Evolutionary conservation across 2,888 invertebrate species (phyloP).

Genomic region (Ornithoptera alexandrae): DNA sequence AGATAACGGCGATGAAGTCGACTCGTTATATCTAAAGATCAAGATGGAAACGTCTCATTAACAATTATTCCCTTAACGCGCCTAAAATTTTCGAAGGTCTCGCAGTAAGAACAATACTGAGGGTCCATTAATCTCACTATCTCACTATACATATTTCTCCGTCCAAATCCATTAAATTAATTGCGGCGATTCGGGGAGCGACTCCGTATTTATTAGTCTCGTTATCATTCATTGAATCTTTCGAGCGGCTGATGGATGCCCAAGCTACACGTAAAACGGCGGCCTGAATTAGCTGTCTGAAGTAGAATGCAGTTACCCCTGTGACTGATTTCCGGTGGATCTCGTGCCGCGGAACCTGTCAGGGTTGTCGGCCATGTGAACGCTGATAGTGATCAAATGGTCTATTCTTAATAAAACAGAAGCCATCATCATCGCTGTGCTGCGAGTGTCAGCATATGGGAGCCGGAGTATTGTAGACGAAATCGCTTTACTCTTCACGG

Average conservation of each 20-base stretch:
- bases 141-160: constrained; percentile 78
- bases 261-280: constrained; percentile 72
- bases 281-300: constrained; percentile 74
- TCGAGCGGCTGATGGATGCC: constrained; percentile 63
- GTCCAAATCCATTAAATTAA: constrained; percentile 80
- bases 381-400: too few relatives aligned
- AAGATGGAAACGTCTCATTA: neutral
- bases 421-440: too few relatives aligned
- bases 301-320: constrained; percentile 71
- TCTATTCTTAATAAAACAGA: too few relatives aligned
- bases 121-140: constrained; percentile 73
- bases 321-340: constrained; percentile 66
- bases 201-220: constrained; percentile 77
- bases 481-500: too few relatives aligned
- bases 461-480: too few relatives aligned
- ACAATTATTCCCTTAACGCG: constrained; percentile 15
- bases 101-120: constrained; percentile 65
- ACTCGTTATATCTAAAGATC: too few relatives aligned
- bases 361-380: constrained; percentile 8
- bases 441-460: too few relatives aligned
- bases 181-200: constrained; percentile 75
- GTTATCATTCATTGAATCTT: constrained; percentile 79
- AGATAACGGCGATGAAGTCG: too few relatives aligned
- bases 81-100: constrained; percentile 37
- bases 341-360: constrained; percentile 42